Conservation (phyloP, 2,888 invertebrate species). For the Phalangium opilio region DNA sequence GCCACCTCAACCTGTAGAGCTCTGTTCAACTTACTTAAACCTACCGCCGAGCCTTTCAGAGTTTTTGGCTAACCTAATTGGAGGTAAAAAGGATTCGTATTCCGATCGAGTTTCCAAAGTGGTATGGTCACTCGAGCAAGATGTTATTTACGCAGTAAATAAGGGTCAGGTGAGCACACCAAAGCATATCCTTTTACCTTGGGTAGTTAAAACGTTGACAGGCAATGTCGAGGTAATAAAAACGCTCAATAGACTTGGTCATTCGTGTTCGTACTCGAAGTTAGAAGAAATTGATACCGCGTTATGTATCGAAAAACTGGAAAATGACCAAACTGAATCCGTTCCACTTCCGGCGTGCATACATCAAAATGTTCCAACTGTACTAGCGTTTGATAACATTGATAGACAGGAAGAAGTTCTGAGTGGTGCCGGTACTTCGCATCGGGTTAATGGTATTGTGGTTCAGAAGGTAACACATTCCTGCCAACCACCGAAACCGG, state of each 20-base stretch:
- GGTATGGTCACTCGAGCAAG: background rate
- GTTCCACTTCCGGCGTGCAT: constrained; percentile 8
- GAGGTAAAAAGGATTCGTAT: no score
- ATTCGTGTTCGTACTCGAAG: background rate
- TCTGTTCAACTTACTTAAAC: no score
- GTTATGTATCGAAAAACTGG: background rate
- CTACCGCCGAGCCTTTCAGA: no score
- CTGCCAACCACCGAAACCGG: constrained; percentile 6
- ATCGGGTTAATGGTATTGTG: constrained; percentile 20
- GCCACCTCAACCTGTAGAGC: no score
- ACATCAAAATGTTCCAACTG: constrained; percentile 12
- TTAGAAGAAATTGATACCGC: constrained; percentile 1
- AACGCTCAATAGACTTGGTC: background rate
- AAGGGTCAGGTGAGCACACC: background rate
- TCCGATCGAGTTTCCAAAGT: background rate
- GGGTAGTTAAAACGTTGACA: background rate
- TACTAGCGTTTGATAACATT: constrained; percentile 20
- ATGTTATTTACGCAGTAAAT: background rate
- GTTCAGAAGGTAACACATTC: constrained; percentile 13
- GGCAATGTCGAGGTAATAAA: background rate
- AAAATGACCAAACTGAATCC: background rate
- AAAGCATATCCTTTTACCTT: background rate
- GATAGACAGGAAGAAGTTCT: constrained; percentile 20
- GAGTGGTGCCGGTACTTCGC: constrained; percentile 17
- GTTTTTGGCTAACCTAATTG: no score